These are phyloP conservation scores for Ceraclea dissimilis DNA, from an alignment of 2,888 invertebrate species.

Conservation along the genomic window DNA sequence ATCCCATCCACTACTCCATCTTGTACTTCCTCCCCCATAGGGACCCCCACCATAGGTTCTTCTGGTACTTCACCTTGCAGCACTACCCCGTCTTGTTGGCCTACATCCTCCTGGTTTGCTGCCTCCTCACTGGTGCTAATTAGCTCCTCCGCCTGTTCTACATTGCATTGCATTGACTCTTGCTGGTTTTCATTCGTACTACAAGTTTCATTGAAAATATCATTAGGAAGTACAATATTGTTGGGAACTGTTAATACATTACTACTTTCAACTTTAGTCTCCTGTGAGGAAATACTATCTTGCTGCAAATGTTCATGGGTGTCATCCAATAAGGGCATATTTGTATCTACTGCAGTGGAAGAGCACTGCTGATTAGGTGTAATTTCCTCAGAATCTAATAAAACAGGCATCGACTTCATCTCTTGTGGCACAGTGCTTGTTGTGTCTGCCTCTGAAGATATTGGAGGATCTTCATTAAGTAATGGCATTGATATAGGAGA, in stretches of 20 bases:
- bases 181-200: background rate
- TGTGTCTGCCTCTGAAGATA: constrained; percentile 10
- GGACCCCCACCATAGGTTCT: background rate
- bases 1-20: background rate
- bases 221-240: background rate
- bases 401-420: constrained; percentile 52
- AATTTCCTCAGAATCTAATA: constrained; percentile 41
- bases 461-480: constrained; percentile 42
- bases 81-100: background rate
- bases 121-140: background rate
- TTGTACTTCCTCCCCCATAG: background rate
- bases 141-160: background rate
- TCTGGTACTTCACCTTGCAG: background rate
- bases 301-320: constrained; percentile 28
- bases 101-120: background rate
- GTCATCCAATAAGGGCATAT: background rate
- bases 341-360: background rate
- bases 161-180: background rate
- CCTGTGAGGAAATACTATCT: background rate
- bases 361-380: constrained; percentile 30
- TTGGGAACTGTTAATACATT: background rate
- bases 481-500: constrained; percentile 53
- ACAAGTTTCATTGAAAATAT: background rate
- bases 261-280: background rate
- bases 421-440: background rate